phyloP scores from a whole-genome alignment of 64 coral and sea anemone genomes.

The Pocillopora damicornis region DNA sequence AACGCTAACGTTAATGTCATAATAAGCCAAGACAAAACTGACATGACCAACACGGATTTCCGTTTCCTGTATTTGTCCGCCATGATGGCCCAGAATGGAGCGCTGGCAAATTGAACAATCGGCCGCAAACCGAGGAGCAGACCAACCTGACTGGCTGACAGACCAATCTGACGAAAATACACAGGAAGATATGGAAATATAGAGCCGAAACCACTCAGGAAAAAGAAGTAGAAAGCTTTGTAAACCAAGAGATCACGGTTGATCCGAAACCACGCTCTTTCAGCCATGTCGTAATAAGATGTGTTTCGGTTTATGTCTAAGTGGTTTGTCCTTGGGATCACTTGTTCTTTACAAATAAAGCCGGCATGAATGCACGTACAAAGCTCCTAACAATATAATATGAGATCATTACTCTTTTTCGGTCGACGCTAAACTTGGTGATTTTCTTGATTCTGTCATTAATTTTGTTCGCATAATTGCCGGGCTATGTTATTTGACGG shows the following conservation, averaged over 20 bases:
- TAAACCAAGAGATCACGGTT: constrained; percentile 82
- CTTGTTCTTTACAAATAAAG: background rate
- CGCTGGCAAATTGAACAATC: constrained; percentile 92
- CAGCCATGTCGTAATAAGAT: constrained; percentile 4
- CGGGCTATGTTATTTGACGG: constrained; percentile 34
- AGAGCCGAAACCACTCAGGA: constrained; percentile 80
- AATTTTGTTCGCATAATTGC: constrained; percentile 26
- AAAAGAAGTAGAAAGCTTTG: constrained; percentile 99
- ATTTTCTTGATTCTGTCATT: background rate
- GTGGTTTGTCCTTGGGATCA: background rate
- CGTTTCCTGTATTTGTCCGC: constrained; percentile 94
- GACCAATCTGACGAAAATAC: constrained; percentile 95
- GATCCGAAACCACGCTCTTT: constrained; percentile 57
- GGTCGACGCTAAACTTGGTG: background rate
- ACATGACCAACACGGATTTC: constrained; percentile 91
- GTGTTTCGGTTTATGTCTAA: background rate
- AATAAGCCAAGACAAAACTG: constrained; percentile 89
- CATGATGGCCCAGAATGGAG: constrained; percentile 96
- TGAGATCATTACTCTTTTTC: background rate
- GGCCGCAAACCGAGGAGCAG: constrained; percentile 86
- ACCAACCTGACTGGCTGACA: constrained; percentile 86
- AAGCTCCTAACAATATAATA: background rate
- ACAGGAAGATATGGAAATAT: constrained; percentile 95
- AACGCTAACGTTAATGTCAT: constrained; percentile 96
- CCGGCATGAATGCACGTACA: background rate